Conservation (phyloP, 2,888 invertebrate genomes). For the Oithona nana region DNA sequence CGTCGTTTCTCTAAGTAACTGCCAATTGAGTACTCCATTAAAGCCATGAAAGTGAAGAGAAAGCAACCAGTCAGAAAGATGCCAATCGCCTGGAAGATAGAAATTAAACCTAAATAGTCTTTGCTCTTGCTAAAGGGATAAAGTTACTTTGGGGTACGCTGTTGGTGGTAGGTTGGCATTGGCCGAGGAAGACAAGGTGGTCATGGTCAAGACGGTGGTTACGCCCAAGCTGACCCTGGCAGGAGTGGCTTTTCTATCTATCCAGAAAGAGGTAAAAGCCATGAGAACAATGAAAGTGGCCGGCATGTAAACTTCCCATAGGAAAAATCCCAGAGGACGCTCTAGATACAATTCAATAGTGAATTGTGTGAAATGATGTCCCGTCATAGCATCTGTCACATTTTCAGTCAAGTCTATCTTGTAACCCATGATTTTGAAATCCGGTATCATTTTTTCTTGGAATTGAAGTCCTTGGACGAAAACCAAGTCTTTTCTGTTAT, state of each 20-base stretch:
- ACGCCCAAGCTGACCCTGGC: conserved; percentile 1
- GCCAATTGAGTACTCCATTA: neutral
- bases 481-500: neutral
- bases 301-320: conserved; percentile 8
- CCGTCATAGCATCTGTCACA: neutral
- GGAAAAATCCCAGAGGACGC: neutral
- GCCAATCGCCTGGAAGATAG: neutral
- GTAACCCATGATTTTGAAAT: neutral
- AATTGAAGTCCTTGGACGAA: neutral
- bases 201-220: conserved; percentile 5
- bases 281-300: neutral
- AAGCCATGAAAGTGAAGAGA: neutral
- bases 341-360: neutral
- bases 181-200: neutral
- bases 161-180: neutral
- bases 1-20: neutral
- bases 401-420: neutral
- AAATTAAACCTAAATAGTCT: no score
- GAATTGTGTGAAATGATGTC: neutral
- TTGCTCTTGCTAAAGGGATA: no score
- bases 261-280: conserved; percentile 1
- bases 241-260: conserved; percentile 6
- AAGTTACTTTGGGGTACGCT: neutral
- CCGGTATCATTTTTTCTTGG: neutral
- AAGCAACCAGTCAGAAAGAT: conserved; percentile 1